Evolutionary conservation across 2,888 invertebrate genomes (phyloP).

Genomic region (Cheilosia soror): DNA sequence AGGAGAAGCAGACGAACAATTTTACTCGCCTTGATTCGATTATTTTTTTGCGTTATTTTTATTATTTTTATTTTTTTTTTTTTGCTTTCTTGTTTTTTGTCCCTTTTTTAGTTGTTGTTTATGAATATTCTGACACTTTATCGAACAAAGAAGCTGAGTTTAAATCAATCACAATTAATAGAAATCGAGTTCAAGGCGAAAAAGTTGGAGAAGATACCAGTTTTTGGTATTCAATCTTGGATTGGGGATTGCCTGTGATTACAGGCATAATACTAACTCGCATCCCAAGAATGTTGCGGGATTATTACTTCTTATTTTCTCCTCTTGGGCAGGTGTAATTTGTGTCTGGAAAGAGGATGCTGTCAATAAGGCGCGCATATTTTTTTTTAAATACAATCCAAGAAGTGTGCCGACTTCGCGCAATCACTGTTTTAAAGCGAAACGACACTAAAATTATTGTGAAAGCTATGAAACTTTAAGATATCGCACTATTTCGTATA

Average conservation of each 20-base stretch:
- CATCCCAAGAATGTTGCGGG: not conserved
- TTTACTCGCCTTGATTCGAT: constrained; percentile 38
- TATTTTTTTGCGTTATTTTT: constrained; percentile 26
- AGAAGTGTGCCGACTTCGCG: too few relatives aligned
- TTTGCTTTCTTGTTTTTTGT: not conserved
- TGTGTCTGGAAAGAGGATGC: not conserved
- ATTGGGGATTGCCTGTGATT: not conserved
- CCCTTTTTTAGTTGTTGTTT: constrained; percentile 34
- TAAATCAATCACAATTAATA: constrained; percentile 74
- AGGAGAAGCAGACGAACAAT: not conserved
- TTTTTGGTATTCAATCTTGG: constrained; percentile 12
- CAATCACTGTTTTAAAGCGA: too few relatives aligned
- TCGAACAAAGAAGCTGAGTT: constrained; percentile 63
- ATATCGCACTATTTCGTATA: too few relatives aligned
- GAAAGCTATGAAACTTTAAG: too few relatives aligned
- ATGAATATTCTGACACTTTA: constrained; percentile 72
- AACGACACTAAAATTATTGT: too few relatives aligned
- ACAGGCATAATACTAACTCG: not conserved
- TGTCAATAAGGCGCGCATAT: not conserved
- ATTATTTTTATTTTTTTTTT: constrained; percentile 11
- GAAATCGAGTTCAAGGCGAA: constrained; percentile 55
- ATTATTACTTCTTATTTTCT: not conserved
- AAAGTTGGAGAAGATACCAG: constrained; percentile 6
- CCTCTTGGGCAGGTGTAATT: not conserved
- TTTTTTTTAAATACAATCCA: too few relatives aligned